Percentiles rank a stretch among this genome's conserved stretches.
These are phyloP conservation scores for Porphyrio hochstetteri DNA, from an alignment of 2,113 vertebrate species.

Conservation along the genomic window DNA sequence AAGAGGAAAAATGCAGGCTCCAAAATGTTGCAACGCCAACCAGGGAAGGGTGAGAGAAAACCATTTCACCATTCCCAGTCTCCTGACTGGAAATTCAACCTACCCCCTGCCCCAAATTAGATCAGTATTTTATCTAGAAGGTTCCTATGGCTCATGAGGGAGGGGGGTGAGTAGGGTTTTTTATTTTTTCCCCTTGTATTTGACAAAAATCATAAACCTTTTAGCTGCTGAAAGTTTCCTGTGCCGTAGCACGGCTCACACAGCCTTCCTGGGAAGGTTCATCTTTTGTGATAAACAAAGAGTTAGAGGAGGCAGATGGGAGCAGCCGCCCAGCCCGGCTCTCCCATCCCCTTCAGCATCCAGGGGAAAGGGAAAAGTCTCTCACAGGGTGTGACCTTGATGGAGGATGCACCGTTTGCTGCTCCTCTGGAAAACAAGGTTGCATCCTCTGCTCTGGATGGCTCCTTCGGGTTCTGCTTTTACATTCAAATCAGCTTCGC, in stretches of 20 bases:
- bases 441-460: not conserved
- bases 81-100: not conserved
- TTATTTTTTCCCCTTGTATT: not conserved
- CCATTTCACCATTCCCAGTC: not conserved
- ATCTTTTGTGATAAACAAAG: conserved; percentile 32
- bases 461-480: not conserved
- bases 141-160: not conserved
- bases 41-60: not conserved
- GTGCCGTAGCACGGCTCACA: rapidly evolving
- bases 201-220: not conserved
- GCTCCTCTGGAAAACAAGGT: not conserved
- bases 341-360: not conserved
- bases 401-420: rapidly evolving
- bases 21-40: not conserved
- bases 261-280: not conserved
- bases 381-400: not conserved
- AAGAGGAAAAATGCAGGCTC: not conserved
- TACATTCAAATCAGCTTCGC: not conserved
- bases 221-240: not conserved
- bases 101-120: not conserved
- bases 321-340: not conserved
- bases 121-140: not conserved
- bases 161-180: too few relatives aligned
- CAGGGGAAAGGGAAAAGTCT: not conserved
- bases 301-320: not conserved